These are phyloP conservation scores for Halesus radiatus DNA, from an alignment of 1,140 invertebrate genomes.

Conservation along the genomic window DNA sequence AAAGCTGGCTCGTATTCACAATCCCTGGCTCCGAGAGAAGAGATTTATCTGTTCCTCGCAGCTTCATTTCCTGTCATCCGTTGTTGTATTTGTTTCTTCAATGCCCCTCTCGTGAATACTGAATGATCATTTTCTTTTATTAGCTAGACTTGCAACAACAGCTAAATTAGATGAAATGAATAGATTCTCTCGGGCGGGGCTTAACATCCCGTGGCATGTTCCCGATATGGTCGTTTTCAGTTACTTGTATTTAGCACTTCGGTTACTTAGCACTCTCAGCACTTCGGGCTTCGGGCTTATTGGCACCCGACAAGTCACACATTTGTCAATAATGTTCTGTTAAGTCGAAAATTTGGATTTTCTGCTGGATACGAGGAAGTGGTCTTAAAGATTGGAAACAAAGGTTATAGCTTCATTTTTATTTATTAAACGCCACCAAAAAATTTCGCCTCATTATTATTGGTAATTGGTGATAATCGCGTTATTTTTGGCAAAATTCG, in stretches of 20 bases:
- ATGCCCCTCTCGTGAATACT: slow-evolving; percentile 45
- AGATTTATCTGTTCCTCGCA: slow-evolving; percentile 43
- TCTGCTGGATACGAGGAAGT: no score
- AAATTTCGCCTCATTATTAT: no score
- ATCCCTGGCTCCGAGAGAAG: slow-evolving; percentile 33
- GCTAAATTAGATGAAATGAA: slow-evolving; percentile 55
- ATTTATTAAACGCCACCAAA: no score
- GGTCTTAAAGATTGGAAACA: no score
- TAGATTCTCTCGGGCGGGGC: slow-evolving; percentile 35
- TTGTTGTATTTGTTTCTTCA: slow-evolving; percentile 50
- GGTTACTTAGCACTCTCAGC: not conserved
- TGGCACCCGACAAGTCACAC: not conserved
- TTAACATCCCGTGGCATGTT: not conserved
- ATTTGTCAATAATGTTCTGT: not conserved
- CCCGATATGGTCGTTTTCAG: not conserved
- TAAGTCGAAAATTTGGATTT: no score
- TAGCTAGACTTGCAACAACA: slow-evolving; percentile 52
- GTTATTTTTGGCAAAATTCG: no score
- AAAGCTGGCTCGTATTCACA: not conserved
- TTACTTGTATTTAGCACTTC: no score
- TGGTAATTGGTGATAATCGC: no score
- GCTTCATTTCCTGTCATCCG: slow-evolving; percentile 52
- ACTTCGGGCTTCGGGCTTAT: not conserved
- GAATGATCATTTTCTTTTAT: slow-evolving; percentile 56
- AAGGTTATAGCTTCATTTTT: no score